Evolutionary conservation across 2,888 invertebrate species (phyloP).

Genomic region (Leucozona laternaria): DNA sequence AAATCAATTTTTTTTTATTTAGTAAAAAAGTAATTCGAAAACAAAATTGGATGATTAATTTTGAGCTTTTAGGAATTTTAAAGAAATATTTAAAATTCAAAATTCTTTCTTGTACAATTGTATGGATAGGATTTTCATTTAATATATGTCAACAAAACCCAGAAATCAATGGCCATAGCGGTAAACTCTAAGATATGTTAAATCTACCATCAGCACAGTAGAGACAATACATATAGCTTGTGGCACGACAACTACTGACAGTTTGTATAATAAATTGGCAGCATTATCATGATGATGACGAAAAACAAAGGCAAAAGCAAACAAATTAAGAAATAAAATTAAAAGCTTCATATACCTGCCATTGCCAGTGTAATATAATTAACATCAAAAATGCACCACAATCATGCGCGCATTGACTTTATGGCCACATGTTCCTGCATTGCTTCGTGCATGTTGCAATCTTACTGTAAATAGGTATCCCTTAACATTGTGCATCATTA

Average conservation of each 20-base stretch:
- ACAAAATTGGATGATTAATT: too few relatives aligned
- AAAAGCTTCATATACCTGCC: neutral
- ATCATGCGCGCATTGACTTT: neutral
- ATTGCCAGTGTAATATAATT: neutral
- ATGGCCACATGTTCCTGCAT: neutral
- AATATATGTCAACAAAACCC: too few relatives aligned
- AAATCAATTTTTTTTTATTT: too few relatives aligned
- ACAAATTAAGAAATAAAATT: conserved; percentile 8
- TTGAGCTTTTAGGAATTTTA: too few relatives aligned
- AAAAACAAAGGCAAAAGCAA: neutral
- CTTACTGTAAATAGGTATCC: conserved; percentile 53
- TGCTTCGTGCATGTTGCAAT: neutral
- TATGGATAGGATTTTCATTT: too few relatives aligned
- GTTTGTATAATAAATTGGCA: neutral
- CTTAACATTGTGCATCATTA: conserved; percentile 43
- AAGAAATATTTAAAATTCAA: too few relatives aligned
- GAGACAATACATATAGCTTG: neutral
- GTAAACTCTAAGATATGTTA: too few relatives aligned
- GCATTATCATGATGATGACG: neutral
- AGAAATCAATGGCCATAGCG: too few relatives aligned
- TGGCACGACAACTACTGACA: neutral
- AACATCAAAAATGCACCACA: neutral
- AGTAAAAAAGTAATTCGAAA: too few relatives aligned
- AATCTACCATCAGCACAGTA: too few relatives aligned
- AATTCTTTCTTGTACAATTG: too few relatives aligned